phyloP scores from a whole-genome alignment of 1,140 invertebrate species.

The Frieseomelitta varia region DNA sequence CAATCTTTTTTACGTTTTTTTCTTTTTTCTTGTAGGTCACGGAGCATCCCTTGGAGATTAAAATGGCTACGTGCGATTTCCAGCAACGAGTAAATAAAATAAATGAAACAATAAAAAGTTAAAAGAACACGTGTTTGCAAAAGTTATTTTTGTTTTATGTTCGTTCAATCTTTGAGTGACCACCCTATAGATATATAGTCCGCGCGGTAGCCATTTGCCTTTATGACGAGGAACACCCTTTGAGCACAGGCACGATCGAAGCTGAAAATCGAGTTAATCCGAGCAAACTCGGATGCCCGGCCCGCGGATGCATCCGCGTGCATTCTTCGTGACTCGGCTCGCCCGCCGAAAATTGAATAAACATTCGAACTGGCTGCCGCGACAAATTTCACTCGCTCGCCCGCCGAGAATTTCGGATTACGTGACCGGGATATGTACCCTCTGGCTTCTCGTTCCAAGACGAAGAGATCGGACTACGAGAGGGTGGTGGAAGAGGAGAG shows the following conservation, averaged over 20 bases:
- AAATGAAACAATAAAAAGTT: no score
- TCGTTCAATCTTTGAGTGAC: no score
- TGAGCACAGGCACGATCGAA: not conserved
- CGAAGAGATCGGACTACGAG: not conserved
- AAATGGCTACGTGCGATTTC: no score
- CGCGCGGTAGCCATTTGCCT: not conserved
- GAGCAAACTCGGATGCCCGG: not conserved
- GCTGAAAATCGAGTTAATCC: slow-evolving; percentile 19
- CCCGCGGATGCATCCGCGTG: not conserved
- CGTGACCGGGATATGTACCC: slow-evolving; percentile 45
- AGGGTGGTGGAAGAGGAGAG: no score
- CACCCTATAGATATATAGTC: no score
- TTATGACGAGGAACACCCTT: not conserved
- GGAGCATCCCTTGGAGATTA: no score
- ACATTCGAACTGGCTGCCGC: slow-evolving; percentile 25
- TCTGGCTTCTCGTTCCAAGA: not conserved
- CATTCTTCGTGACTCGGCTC: slow-evolving; percentile 2
- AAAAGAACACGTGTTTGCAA: no score
- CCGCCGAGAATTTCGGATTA: slow-evolving; percentile 51
- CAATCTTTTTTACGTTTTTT: no score
- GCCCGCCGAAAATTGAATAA: slow-evolving; percentile 52
- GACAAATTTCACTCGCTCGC: slow-evolving; percentile 47
- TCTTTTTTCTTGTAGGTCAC: no score
- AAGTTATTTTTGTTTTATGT: no score
- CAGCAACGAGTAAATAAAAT: no score